A percentile compares a stretch with the other conserved stretches of the same genome.
Conservation (phyloP, 2,888 invertebrate species). For the Pammene fasciana region DNA sequence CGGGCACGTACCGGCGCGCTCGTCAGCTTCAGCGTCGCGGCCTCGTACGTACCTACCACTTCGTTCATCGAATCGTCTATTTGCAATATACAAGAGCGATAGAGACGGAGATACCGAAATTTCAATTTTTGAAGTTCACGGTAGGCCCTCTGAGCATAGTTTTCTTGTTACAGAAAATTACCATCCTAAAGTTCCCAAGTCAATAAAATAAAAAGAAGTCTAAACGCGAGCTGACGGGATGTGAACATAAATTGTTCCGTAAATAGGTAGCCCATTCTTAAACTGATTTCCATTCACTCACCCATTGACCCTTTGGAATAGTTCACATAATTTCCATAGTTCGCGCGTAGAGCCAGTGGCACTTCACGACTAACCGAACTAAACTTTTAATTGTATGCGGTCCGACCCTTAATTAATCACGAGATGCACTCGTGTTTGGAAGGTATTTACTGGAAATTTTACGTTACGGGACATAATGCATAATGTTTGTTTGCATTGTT, state of each 20-base stretch:
- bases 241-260: too few species aligned
- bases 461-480: not conserved
- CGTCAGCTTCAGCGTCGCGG: conserved; percentile 7
- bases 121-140: too few species aligned
- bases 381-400: conserved; percentile 22
- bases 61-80: too few species aligned
- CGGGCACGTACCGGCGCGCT: too few species aligned
- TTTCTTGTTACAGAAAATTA: too few species aligned
- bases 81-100: too few species aligned
- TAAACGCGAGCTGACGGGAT: too few species aligned
- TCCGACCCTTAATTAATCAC: conserved; percentile 12
- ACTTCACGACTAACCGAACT: conserved; percentile 6
- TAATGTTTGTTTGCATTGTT: not conserved
- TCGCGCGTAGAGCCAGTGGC: not conserved
- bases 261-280: not conserved
- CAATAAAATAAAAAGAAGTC: too few species aligned
- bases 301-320: conserved; percentile 13
- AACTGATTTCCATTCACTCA: not conserved
- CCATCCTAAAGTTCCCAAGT: too few species aligned
- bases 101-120: too few species aligned
- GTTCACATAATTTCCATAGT: not conserved
- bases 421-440: not conserved
- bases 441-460: not conserved
- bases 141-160: too few species aligned
- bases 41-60: too few species aligned